A percentile compares a stretch with the other conserved stretches of the same genome.
phyloP scores from a whole-genome alignment of 2,888 invertebrate genomes.

The Eretmocerus hayati region DNA sequence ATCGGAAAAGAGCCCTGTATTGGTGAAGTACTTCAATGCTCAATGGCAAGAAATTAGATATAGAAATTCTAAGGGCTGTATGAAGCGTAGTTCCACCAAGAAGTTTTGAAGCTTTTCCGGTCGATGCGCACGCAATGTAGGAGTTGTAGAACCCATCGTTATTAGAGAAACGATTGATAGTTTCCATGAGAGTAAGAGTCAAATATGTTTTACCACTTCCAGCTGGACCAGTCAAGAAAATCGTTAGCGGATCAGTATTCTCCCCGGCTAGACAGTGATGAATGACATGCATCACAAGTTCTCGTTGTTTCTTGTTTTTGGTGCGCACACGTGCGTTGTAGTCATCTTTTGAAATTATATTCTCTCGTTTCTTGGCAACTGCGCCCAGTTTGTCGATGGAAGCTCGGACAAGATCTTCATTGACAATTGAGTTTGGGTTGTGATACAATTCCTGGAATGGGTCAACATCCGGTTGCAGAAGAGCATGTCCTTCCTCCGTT shows the following conservation, averaged over 20 bases:
- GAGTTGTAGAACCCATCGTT: constrained; percentile 38
- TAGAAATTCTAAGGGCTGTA: constrained; percentile 26
- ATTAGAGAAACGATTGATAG: constrained; percentile 37
- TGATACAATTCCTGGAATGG: constrained; percentile 25
- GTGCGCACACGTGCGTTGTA: constrained; percentile 24
- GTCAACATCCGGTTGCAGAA: constrained; percentile 15
- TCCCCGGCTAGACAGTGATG: constrained; percentile 2
- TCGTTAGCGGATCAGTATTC: constrained; percentile 14
- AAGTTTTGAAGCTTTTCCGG: constrained; percentile 33
- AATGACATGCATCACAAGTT: constrained; percentile 22
- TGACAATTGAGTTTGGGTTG: constrained; percentile 24
- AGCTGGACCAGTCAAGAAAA: constrained; percentile 25
- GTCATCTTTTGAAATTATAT: constrained; percentile 25
- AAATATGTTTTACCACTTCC: constrained; percentile 37
- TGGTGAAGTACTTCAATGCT: constrained; percentile 37
- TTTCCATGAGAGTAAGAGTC: constrained; percentile 42
- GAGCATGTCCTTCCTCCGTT: background rate
- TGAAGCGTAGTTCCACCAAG: constrained; percentile 30
- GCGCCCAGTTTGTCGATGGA: constrained; percentile 25
- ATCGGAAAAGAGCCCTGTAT: constrained; percentile 29
- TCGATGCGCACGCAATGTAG: constrained; percentile 32
- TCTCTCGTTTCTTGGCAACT: constrained; percentile 27
- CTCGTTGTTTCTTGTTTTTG: constrained; percentile 25
- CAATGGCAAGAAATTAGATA: constrained; percentile 33
- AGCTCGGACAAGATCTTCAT: constrained; percentile 25